phyloP scores from a whole-genome alignment of 1,140 invertebrate species.

The Araneus ventricosus region DNA sequence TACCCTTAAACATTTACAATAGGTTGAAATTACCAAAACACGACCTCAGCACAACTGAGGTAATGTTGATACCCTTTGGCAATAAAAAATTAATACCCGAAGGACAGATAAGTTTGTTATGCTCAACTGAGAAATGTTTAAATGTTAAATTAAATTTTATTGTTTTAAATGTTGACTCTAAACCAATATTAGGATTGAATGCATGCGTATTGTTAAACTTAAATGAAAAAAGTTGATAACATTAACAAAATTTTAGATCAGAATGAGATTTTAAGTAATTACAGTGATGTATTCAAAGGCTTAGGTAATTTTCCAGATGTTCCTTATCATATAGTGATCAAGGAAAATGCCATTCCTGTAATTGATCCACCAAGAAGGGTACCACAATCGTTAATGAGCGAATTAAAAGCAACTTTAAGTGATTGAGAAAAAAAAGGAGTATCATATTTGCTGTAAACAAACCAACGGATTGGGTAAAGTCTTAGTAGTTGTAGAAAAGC shows the following conservation, averaged over 20 bases:
- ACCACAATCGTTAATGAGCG: constrained; percentile 55
- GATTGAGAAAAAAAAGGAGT: constrained; percentile 73
- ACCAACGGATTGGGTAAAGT: constrained; percentile 76
- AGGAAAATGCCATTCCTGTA: constrained; percentile 25
- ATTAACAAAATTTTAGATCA: neutral
- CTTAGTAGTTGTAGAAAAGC: constrained; percentile 32
- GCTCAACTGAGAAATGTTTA: neutral
- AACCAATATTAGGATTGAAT: constrained; percentile 30
- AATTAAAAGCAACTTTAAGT: constrained; percentile 74
- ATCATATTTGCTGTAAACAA: constrained; percentile 78
- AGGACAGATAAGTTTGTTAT: constrained; percentile 28
- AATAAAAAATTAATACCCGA: constrained; percentile 24
- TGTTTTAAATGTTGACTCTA: constrained; percentile 19
- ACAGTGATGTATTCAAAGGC: neutral
- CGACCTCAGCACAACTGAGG: neutral
- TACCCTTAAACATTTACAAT: neutral
- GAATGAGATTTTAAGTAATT: neutral
- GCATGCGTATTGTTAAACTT: constrained; percentile 32
- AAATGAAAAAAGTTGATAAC: neutral
- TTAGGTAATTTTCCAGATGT: constrained; percentile 45
- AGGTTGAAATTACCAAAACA: neutral
- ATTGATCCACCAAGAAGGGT: constrained; percentile 68
- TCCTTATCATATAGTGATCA: constrained; percentile 64
- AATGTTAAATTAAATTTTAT: constrained; percentile 24
- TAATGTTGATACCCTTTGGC: constrained; percentile 12